Evolutionary conservation across 2,888 invertebrate species (phyloP).

Genomic region (Ectropis crepuscularia): DNA sequence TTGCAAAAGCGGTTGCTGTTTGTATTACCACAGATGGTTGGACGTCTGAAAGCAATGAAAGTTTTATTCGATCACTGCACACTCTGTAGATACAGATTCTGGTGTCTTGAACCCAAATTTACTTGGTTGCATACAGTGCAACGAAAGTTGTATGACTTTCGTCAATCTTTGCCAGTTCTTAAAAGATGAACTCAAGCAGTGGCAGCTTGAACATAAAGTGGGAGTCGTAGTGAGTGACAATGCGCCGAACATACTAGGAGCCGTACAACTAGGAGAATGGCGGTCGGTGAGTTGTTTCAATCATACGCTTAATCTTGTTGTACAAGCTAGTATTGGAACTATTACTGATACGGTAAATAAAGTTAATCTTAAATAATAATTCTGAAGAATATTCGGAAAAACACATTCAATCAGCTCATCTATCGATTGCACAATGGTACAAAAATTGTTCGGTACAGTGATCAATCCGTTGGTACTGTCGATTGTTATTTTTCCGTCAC

Average conservation of each 20-base stretch:
- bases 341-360: background rate
- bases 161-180: background rate
- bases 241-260: background rate
- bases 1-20: background rate
- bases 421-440: too few species aligned
- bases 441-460: too few species aligned
- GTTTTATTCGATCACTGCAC: conserved; percentile 8
- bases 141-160: too few species aligned
- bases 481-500: too few species aligned
- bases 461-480: too few species aligned
- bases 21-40: conserved; percentile 18
- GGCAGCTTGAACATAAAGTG: background rate
- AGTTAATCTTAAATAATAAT: too few species aligned
- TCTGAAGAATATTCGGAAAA: too few species aligned
- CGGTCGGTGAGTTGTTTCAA: background rate
- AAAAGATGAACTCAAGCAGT: background rate
- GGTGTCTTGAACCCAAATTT: background rate
- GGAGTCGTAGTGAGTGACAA: background rate
- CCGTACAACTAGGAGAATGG: background rate
- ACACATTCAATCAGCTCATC: too few species aligned
- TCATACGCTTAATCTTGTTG: background rate
- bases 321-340: background rate
- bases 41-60: conserved; percentile 11
- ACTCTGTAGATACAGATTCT: background rate
- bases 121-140: background rate